phyloP scores from a whole-genome alignment of 2,888 invertebrate species.

The Dryocosmus kuriphilus region DNA sequence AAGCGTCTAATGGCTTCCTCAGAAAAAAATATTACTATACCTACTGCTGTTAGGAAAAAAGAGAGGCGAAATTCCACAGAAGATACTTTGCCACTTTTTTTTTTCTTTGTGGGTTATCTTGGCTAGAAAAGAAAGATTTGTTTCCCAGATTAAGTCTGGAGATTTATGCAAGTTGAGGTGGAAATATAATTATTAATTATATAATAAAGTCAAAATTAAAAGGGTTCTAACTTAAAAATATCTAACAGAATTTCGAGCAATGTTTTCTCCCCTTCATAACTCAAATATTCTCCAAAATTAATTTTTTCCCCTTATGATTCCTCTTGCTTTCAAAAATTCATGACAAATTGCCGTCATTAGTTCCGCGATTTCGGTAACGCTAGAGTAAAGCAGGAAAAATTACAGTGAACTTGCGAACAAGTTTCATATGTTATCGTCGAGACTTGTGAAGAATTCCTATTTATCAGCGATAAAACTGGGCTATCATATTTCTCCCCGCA shows the following conservation, averaged over 20 bases:
- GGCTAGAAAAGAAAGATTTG: neutral
- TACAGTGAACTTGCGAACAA: conserved; percentile 34
- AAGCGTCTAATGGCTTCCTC: conserved; percentile 30
- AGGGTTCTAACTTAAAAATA: neutral
- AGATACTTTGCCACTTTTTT: conserved; percentile 26
- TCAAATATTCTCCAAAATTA: neutral
- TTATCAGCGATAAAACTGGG: conserved; percentile 36
- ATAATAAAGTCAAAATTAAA: neutral
- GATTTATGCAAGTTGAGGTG: neutral
- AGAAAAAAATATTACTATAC: conserved; percentile 26
- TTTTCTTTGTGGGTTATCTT: neutral
- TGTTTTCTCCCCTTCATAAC: too few relatives aligned
- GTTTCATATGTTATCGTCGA: conserved; percentile 34
- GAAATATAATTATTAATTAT: neutral
- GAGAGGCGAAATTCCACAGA: conserved; percentile 2
- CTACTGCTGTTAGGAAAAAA: conserved; percentile 19
- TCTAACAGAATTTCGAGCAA: neutral
- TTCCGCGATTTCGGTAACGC: conserved; percentile 25
- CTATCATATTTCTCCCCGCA: conserved; percentile 30
- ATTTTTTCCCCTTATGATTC: neutral
- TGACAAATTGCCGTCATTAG: conserved; percentile 31
- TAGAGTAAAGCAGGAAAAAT: conserved; percentile 16
- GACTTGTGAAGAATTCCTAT: conserved; percentile 35
- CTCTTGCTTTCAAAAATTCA: conserved; percentile 2
- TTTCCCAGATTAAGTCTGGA: neutral